phyloP scores from a whole-genome alignment of 2,797 vertebrate species.

The Siniperca scherzeri region DNA sequence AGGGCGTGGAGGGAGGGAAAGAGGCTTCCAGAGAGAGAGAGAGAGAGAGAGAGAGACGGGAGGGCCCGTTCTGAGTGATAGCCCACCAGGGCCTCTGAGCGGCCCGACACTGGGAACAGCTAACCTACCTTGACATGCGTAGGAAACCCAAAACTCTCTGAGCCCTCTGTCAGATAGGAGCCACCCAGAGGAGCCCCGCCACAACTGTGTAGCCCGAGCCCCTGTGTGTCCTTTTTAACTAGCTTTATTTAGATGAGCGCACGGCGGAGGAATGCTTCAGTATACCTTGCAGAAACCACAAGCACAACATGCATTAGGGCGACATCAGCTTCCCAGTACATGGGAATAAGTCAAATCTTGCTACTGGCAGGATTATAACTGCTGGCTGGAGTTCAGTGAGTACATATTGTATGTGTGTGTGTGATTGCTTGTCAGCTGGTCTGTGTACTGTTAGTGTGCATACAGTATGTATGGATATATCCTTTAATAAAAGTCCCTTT shows the following conservation, averaged over 20 bases:
- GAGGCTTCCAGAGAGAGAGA: slow-evolving; percentile 23
- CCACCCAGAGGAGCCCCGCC: slow-evolving; percentile 82
- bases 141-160: slow-evolving; percentile 84
- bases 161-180: slow-evolving; percentile 81
- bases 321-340: slow-evolving; percentile 72
- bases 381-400: slow-evolving; percentile 42
- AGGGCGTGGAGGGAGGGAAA: slow-evolving; percentile 41
- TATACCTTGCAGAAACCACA: slow-evolving; percentile 83
- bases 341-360: slow-evolving; percentile 74
- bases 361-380: slow-evolving; percentile 66
- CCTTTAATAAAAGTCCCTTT: slow-evolving; percentile 50
- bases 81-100: slow-evolving; percentile 82
- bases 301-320: slow-evolving; percentile 80
- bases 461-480: not conserved
- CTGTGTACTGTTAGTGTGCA: slow-evolving; percentile 5
- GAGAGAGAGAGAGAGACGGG: slow-evolving; percentile 46
- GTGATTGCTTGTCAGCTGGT: slow-evolving; percentile 24
- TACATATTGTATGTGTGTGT: slow-evolving; percentile 10
- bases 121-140: slow-evolving; percentile 88
- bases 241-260: slow-evolving; percentile 88
- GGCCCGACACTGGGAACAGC: slow-evolving; percentile 67
- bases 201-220: slow-evolving; percentile 72
- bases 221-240: slow-evolving; percentile 82
- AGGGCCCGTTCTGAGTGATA: slow-evolving; percentile 80
- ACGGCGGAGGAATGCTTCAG: slow-evolving; percentile 83